Conservation (phyloP, 2,888 invertebrate genomes). For the Glaucopsyche alexis region DNA sequence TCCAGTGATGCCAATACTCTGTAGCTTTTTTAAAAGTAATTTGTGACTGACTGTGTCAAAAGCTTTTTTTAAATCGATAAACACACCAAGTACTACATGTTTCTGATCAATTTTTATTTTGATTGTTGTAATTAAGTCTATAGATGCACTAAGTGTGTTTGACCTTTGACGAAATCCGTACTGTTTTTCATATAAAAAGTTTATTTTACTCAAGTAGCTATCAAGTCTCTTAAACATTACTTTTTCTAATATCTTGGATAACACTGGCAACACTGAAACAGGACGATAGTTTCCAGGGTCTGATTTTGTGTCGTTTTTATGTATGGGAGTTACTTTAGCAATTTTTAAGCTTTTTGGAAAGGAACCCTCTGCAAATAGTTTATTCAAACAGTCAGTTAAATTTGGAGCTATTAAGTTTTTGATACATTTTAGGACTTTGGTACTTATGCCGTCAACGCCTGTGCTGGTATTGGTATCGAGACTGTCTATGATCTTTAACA, state of each 20-base stretch:
- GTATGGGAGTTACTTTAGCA: background rate
- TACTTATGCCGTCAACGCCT: background rate
- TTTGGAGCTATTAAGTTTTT: background rate
- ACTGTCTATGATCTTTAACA: background rate
- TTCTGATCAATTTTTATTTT: background rate
- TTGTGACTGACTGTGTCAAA: slow-evolving; percentile 1
- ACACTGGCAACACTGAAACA: background rate
- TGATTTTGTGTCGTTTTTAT: background rate
- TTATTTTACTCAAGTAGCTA: background rate
- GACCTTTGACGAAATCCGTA: background rate
- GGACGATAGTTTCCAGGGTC: background rate
- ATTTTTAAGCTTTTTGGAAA: background rate
- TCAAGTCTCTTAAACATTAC: background rate
- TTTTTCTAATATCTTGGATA: background rate
- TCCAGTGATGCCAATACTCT: slow-evolving; percentile 1
- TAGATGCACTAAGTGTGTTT: background rate
- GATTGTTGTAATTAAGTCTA: background rate
- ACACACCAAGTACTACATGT: background rate
- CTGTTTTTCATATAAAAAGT: background rate
- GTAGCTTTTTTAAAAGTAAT: background rate
- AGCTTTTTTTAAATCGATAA: background rate
- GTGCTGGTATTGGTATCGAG: background rate
- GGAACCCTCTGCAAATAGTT: background rate
- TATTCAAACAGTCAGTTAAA: background rate
- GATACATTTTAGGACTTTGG: background rate